Evolutionary conservation across 2,797 vertebrate genomes (phyloP).

Genomic region (Dendrocincla fuliginosa): DNA sequence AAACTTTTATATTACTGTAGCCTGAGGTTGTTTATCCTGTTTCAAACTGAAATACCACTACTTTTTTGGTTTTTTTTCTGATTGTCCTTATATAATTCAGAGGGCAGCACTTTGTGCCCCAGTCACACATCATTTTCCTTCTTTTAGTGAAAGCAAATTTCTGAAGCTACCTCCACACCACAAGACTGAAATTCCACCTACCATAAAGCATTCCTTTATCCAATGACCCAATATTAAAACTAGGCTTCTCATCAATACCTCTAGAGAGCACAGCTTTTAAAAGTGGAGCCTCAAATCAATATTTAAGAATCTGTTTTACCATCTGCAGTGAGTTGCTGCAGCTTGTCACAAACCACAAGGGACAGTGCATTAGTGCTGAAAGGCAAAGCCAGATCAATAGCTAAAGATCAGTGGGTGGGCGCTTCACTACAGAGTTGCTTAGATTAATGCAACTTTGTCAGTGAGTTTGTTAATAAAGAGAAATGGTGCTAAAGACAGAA

Average conservation of each 20-base stretch:
- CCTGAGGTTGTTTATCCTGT: neutral
- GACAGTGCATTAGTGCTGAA: conserved; percentile 37
- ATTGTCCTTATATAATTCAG: neutral
- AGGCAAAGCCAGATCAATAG: conserved; percentile 56
- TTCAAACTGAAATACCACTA: neutral
- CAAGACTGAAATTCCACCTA: neutral
- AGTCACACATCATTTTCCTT: neutral
- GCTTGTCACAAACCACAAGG: conserved; percentile 25
- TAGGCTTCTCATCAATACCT: conserved; percentile 19
- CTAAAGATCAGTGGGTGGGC: conserved; percentile 30
- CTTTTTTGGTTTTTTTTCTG: neutral
- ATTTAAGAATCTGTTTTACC: conserved; percentile 59
- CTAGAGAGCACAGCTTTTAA: conserved; percentile 14
- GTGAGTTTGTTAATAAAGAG: conserved; percentile 39
- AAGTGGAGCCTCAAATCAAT: conserved; percentile 43
- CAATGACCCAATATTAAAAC: neutral
- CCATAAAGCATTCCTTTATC: neutral
- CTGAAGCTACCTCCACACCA: neutral
- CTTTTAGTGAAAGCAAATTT: neutral
- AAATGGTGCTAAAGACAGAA: neutral
- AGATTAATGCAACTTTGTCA: conserved; percentile 24
- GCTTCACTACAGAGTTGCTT: neutral
- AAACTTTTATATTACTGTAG: neutral
- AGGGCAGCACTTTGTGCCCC: neutral
- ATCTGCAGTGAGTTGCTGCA: conserved; percentile 40